Evolutionary conservation across 2,797 vertebrate genomes (phyloP).

Genomic region (Enteromius mattozi): DNA sequence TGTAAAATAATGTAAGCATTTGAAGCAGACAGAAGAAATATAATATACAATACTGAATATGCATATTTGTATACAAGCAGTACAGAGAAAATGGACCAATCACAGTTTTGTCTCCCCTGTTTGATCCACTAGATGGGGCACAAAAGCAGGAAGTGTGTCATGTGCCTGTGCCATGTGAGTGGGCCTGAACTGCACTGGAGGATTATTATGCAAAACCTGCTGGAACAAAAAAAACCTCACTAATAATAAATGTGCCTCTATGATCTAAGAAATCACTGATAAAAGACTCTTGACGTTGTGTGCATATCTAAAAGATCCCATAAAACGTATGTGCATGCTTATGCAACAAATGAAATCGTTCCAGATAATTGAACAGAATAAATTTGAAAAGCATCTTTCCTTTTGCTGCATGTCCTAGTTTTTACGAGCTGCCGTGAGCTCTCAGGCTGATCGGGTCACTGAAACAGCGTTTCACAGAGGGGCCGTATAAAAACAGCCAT

Average conservation of each 20-base stretch:
- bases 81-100: background rate
- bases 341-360: background rate
- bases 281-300: slow-evolving; percentile 10
- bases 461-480: background rate
- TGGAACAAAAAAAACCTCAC: slow-evolving; percentile 27
- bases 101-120: background rate
- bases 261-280: slow-evolving; percentile 17
- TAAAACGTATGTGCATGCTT: background rate
- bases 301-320: background rate
- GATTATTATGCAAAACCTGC: slow-evolving; percentile 53
- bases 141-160: slow-evolving; percentile 41
- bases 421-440: background rate
- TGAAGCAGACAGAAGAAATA: background rate
- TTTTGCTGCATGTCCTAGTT: background rate
- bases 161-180: slow-evolving; percentile 50
- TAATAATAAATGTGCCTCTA: slow-evolving; percentile 15
- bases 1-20: background rate
- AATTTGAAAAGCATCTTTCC: background rate
- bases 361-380: background rate
- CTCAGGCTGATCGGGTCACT: slow-evolving; percentile 13
- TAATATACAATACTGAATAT: background rate
- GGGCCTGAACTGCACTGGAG: slow-evolving; percentile 27
- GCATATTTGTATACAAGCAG: background rate
- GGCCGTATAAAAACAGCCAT: slow-evolving; percentile 33
- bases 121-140: slow-evolving; percentile 63